Conservation (phyloP, 2,797 vertebrate species). For the Pseudochirops corinnae region DNA sequence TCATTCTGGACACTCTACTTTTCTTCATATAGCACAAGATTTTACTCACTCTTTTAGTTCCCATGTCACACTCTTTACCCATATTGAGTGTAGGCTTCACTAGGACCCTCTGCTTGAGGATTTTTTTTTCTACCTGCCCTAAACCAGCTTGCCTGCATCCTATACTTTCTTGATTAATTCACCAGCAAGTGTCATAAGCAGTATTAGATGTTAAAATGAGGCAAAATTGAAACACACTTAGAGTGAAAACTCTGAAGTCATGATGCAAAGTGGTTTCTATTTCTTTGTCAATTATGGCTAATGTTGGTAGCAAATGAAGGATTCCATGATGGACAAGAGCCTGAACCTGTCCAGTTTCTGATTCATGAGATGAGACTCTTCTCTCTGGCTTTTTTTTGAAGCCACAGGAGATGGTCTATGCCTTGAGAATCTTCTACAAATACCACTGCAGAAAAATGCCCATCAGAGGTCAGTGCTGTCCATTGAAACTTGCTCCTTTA, state of each 20-base stretch:
- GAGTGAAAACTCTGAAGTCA: background rate
- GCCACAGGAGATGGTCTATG: background rate
- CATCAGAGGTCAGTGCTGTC: too few species aligned
- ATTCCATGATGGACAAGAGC: background rate
- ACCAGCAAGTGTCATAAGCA: background rate
- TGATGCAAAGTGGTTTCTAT: background rate
- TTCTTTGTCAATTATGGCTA: background rate
- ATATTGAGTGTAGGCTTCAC: background rate
- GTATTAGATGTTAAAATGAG: background rate
- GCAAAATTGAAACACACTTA: background rate
- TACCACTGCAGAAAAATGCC: too few species aligned
- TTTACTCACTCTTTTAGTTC: background rate
- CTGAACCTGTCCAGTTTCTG: background rate
- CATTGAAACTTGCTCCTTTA: too few species aligned
- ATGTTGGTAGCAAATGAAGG: background rate
- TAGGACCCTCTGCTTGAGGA: background rate
- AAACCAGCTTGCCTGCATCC: background rate
- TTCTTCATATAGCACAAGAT: background rate
- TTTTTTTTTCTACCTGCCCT: background rate
- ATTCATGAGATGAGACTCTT: background rate
- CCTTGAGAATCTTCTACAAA: background rate
- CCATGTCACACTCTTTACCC: background rate
- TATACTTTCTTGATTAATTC: background rate
- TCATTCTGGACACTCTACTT: background rate
- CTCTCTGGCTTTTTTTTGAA: background rate